phyloP scores from a whole-genome alignment of 2,888 invertebrate genomes.

The Agapostemon virescens region DNA sequence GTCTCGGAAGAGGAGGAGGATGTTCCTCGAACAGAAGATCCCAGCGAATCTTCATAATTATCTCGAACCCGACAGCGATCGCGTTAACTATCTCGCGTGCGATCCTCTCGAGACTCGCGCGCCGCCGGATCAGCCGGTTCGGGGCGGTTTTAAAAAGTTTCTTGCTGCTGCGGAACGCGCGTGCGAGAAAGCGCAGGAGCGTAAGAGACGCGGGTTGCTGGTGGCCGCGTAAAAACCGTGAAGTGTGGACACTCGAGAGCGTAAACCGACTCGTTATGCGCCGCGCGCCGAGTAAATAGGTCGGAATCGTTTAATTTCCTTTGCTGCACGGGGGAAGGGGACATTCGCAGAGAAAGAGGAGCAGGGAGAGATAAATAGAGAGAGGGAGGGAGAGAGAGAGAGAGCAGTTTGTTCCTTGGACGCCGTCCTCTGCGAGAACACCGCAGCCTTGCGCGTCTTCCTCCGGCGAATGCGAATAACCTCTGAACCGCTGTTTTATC shows the following conservation, averaged over 20 bases:
- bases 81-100: background rate
- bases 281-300: slow-evolving; percentile 60
- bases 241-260: slow-evolving; percentile 13
- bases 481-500: slow-evolving; percentile 44
- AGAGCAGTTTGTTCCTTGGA: background rate
- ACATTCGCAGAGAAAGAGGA: background rate
- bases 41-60: background rate
- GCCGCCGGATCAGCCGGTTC: background rate
- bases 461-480: background rate
- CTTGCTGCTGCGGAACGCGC: background rate
- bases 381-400: background rate
- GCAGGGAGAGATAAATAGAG: too few species aligned
- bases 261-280: slow-evolving; percentile 47
- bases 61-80: background rate
- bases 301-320: slow-evolving; percentile 70
- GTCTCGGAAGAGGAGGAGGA: background rate
- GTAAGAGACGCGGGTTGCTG: background rate
- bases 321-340: slow-evolving; percentile 28
- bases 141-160: background rate
- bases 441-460: background rate
- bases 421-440: background rate
- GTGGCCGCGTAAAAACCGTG: slow-evolving; percentile 4
- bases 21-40: background rate
- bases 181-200: background rate
- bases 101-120: background rate